Conservation (phyloP, 37 sponge, comb jelly and placozoan genomes). For the Theonella swinhoei region DNA sequence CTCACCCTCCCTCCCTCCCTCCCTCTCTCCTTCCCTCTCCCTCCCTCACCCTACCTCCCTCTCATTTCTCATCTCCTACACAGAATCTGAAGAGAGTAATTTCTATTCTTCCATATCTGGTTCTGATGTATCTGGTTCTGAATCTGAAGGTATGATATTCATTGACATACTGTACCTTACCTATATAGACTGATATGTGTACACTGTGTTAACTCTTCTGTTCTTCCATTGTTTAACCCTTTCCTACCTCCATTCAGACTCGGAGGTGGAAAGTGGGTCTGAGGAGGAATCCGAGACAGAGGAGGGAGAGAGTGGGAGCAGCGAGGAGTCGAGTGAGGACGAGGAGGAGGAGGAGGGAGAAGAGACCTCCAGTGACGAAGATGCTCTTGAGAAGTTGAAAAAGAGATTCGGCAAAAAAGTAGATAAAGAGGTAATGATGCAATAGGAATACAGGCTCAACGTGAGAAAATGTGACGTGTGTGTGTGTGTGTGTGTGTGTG, state of each 20-base stretch:
- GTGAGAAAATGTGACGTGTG: no score
- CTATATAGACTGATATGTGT: not conserved
- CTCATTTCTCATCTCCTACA: no score
- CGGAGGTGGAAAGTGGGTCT: slow-evolving; percentile 25
- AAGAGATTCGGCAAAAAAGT: slow-evolving; percentile 53
- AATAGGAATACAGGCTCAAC: no score
- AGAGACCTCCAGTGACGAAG: slow-evolving; percentile 44
- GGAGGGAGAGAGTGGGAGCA: not conserved
- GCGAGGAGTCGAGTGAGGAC: slow-evolving; percentile 33
- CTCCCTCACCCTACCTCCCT: no score
- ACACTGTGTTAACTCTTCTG: not conserved
- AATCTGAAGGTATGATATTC: not conserved
- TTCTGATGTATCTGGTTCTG: slow-evolving; percentile 66
- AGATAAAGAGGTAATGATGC: not conserved
- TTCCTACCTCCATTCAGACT: not conserved
- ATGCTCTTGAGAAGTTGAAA: slow-evolving; percentile 55
- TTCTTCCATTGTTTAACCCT: not conserved
- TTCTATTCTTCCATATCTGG: slow-evolving; percentile 74
- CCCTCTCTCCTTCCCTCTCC: no score
- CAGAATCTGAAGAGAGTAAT: slow-evolving; percentile 44
- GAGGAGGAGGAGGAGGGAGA: slow-evolving; percentile 58
- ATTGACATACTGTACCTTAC: not conserved
- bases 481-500: not conserved
- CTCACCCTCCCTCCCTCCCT: not conserved
- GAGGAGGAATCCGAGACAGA: slow-evolving; percentile 23